Base-by-base conservation (phyloP, 2,797 vertebrate species). In the Sebastes cheni region DNA sequence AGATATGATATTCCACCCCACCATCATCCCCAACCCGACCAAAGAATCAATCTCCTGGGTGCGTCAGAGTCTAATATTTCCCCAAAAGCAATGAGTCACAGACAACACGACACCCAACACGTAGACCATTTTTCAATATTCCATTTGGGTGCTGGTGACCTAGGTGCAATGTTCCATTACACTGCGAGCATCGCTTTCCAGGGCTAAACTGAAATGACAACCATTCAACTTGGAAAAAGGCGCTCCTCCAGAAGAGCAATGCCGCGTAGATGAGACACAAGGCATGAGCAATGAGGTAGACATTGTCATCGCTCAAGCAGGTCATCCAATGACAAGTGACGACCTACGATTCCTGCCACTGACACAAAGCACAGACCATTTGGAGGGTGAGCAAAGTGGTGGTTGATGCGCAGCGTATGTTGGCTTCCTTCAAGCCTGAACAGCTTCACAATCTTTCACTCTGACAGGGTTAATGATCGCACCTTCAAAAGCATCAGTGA, bases 91-190 rank as follows among this genome's bases (percentile, higher is more conserved):
- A 42, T 65, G 66, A 86, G 80, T 81, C 73, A 86, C 73, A 52
- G 64, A 83, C 67, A 85, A 71, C 75, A 69, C 74, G 85, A 81
- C 87, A 88, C 23, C 65, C 55, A 80, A 81, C 59, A 79, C n/a
- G 4, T 72, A 86, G 75, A 89, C 79, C 60, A 93, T 94, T 89
- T 92, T 86, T 94, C 89, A 89, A 90, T 88, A 90, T 91, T 90
- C 85, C 85, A 91, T 90, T 91, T 86, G 64, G 77, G 79, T 80
- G 79, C n/a, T 78, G 29, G 77, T 85, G 83, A 91, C 86, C 66
- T 54, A 77, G 81, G 83, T 84, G 86, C 81, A 81, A 87, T 78
- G 86, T 88, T 90, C 92, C 90, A 87, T 92, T 88, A 87, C 69
- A 77, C 69, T 55, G 68, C 61, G 0, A 67, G 80, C 68, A 72